Evolutionary conservation across 30 jellyfish, hydroid and myxozoan genomes (phyloP).

Genomic region (Hydractinia symbiolongicarpus): DNA sequence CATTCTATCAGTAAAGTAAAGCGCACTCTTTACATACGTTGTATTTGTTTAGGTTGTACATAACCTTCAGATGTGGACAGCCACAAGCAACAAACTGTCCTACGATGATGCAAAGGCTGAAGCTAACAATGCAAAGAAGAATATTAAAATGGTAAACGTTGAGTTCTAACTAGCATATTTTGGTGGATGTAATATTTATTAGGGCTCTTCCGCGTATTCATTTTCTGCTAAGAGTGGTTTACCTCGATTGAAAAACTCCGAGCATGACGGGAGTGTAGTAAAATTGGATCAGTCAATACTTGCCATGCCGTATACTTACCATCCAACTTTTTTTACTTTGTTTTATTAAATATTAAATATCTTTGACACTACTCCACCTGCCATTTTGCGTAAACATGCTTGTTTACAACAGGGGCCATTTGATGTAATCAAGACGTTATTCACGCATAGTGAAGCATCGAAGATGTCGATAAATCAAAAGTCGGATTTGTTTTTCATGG

Average conservation of each 20-base stretch:
- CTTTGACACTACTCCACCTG: background rate
- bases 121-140: constrained; percentile 61
- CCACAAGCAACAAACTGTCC: constrained; percentile 52
- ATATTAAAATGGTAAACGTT: constrained; percentile 69
- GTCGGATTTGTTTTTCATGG: constrained; percentile 78
- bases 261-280: no score
- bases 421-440: constrained; percentile 63
- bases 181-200: no score
- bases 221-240: no score
- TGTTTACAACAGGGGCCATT: constrained; percentile 70
- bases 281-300: no score
- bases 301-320: no score
- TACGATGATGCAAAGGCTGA: constrained; percentile 78
- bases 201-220: no score
- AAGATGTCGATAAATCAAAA: constrained; percentile 62
- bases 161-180: no score
- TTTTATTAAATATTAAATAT: background rate
- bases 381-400: background rate
- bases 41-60: constrained; percentile 51
- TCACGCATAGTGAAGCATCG: constrained; percentile 57
- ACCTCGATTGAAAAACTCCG: no score
- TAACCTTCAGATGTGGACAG: constrained; percentile 94
- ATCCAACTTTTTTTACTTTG: no score
- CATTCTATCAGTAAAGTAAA: no score
- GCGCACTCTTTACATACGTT: no score